Percentiles rank a stretch among this genome's conserved stretches.
These are phyloP conservation scores for Pinna nobilis DNA, from an alignment of 1,140 invertebrate genomes.

Conservation along the genomic window DNA sequence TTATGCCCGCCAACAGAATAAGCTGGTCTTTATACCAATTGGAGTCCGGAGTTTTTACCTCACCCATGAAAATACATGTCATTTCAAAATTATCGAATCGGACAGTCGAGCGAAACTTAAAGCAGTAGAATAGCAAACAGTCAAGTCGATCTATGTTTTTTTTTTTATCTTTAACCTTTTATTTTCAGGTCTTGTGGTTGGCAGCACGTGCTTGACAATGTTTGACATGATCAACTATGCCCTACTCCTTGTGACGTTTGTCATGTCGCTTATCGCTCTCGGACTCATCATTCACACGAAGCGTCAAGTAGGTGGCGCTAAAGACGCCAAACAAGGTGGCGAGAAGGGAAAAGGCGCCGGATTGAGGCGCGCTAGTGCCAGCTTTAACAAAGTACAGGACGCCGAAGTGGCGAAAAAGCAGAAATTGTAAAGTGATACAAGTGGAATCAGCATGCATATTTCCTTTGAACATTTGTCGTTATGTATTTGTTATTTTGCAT, in stretches of 20 bases:
- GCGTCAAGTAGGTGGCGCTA: slow-evolving; percentile 29
- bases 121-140: too few species aligned
- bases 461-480: too few species aligned
- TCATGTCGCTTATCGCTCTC: slow-evolving; percentile 32
- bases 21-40: too few species aligned
- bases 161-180: background rate
- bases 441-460: too few species aligned
- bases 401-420: too few species aligned
- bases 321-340: slow-evolving; percentile 31
- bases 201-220: slow-evolving; percentile 15
- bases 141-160: background rate
- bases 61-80: too few species aligned
- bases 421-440: too few species aligned
- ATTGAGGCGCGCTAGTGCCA: background rate
- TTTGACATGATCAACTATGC: slow-evolving; percentile 23
- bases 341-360: slow-evolving; percentile 5
- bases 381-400: slow-evolving; percentile 16
- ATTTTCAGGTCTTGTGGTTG: slow-evolving; percentile 23
- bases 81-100: too few species aligned
- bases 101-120: too few species aligned
- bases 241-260: slow-evolving; percentile 28
- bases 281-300: slow-evolving; percentile 35
- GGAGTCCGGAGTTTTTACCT: too few species aligned
- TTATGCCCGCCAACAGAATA: too few species aligned
- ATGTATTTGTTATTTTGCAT: too few species aligned